These are phyloP conservation scores for Aleiodes sp. DNA, from an alignment of 1,140 invertebrate genomes.

Conservation along the genomic window DNA sequence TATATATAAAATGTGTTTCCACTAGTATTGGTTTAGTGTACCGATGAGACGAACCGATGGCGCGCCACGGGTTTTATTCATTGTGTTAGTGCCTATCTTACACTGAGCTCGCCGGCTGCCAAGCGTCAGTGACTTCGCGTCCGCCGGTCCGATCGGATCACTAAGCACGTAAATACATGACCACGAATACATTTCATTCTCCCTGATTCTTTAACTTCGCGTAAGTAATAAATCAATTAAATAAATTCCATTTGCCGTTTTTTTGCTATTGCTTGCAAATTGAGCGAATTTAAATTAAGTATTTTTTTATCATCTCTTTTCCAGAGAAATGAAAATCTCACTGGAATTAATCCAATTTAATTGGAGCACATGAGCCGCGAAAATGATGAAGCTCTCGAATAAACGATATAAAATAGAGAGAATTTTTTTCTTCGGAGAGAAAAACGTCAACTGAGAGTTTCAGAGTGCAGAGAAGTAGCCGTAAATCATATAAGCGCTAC, in stretches of 20 bases:
- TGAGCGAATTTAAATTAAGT: too few relatives aligned
- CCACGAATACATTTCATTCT: neutral
- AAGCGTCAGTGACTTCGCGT: slow-evolving; percentile 65
- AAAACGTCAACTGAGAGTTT: too few relatives aligned
- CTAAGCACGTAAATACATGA: slow-evolving; percentile 34
- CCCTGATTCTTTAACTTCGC: neutral
- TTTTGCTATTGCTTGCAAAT: too few relatives aligned
- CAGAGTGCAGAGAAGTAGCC: slow-evolving; percentile 30
- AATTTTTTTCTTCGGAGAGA: too few relatives aligned
- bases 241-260: too few relatives aligned
- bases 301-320: too few relatives aligned
- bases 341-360: too few relatives aligned
- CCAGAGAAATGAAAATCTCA: too few relatives aligned
- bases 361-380: too few relatives aligned
- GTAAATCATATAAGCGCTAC: slow-evolving; percentile 51
- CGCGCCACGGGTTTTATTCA: slow-evolving; percentile 6
- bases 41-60: neutral
- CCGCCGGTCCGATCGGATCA: slow-evolving; percentile 61
- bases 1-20: too few relatives aligned
- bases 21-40: neutral
- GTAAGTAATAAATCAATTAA: neutral
- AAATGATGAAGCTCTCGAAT: too few relatives aligned
- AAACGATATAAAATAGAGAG: too few relatives aligned
- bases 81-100: slow-evolving; percentile 50
- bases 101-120: slow-evolving; percentile 56